Evolutionary conservation across 2,888 invertebrate species (phyloP).

Genomic region (Carabus problematicus): DNA sequence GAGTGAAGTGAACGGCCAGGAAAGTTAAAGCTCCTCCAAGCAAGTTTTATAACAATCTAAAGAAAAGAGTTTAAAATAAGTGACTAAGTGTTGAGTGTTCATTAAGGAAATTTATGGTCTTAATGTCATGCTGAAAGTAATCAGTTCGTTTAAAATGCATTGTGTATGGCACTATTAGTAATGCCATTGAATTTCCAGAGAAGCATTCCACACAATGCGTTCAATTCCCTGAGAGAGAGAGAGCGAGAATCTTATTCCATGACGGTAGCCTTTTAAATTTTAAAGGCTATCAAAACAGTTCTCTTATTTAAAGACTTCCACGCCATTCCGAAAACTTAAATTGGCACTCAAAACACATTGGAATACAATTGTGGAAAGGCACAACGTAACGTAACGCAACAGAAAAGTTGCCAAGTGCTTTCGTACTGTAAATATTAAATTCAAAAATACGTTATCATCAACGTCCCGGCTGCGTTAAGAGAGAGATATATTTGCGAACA

Average conservation of each 20-base stretch:
- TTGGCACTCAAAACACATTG: conserved; percentile 40
- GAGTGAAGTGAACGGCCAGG: too few species aligned
- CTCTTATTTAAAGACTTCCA: conserved; percentile 36
- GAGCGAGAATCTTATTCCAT: conserved; percentile 29
- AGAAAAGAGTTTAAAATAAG: conserved; percentile 2
- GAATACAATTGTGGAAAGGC: conserved; percentile 29
- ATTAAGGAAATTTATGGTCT: conserved; percentile 35
- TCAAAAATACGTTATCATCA: not conserved
- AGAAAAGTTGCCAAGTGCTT: conserved; percentile 13
- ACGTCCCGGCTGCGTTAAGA: not conserved
- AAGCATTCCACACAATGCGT: conserved; percentile 26
- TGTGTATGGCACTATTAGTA: conserved; percentile 40
- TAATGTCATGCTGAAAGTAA: conserved; percentile 30
- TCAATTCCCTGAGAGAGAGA: conserved; percentile 27
- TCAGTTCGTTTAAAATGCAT: conserved; percentile 43
- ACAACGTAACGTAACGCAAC: not conserved
- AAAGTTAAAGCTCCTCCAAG: too few species aligned
- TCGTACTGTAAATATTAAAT: conserved; percentile 6
- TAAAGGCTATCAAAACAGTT: conserved; percentile 40
- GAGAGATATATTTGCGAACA: too few species aligned
- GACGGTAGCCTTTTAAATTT: conserved; percentile 33
- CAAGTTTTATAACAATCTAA: not conserved
- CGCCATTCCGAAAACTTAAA: conserved; percentile 38
- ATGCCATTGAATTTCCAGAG: conserved; percentile 15
- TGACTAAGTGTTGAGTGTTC: conserved; percentile 25